phyloP scores from a whole-genome alignment of 2,888 invertebrate species.

The Silvanus unidentatus region DNA sequence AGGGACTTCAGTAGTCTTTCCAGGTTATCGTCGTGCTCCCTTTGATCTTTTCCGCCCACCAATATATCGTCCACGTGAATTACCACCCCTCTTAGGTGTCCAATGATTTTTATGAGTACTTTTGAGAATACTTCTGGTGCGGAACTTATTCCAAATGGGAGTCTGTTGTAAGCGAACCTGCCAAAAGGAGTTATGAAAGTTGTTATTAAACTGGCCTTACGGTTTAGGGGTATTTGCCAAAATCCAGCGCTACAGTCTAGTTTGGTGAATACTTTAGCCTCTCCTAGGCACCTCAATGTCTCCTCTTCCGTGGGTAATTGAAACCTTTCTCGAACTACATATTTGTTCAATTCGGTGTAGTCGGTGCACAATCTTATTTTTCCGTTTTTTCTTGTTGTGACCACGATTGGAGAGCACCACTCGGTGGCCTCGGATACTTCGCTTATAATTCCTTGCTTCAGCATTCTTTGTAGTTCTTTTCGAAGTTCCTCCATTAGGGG shows the following conservation, averaged over 20 bases:
- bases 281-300: constrained; percentile 19
- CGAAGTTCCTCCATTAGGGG: constrained; percentile 31
- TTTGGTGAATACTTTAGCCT: constrained; percentile 20
- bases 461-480: constrained; percentile 29
- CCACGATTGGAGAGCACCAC: constrained; percentile 38
- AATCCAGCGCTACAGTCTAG: constrained; percentile 26
- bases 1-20: constrained; percentile 13
- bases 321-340: constrained; percentile 19
- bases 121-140: constrained; percentile 11
- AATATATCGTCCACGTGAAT: constrained; percentile 14
- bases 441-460: constrained; percentile 26
- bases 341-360: constrained; percentile 27
- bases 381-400: constrained; percentile 25
- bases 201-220: constrained; percentile 5
- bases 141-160: constrained; percentile 12
- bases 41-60: constrained; percentile 7
- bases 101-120: neutral
- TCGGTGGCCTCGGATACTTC: constrained; percentile 30
- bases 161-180: constrained; percentile 8
- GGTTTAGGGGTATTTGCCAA: constrained; percentile 21
- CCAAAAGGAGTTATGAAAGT: constrained; percentile 16
- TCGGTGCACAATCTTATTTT: constrained; percentile 28
- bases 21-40: constrained; percentile 11
- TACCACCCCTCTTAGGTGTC: constrained; percentile 3
- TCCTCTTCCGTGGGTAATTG: constrained; percentile 22